These are phyloP conservation scores for Halcyon senegalensis DNA, from an alignment of 2,113 vertebrate genomes.

Conservation along the genomic window DNA sequence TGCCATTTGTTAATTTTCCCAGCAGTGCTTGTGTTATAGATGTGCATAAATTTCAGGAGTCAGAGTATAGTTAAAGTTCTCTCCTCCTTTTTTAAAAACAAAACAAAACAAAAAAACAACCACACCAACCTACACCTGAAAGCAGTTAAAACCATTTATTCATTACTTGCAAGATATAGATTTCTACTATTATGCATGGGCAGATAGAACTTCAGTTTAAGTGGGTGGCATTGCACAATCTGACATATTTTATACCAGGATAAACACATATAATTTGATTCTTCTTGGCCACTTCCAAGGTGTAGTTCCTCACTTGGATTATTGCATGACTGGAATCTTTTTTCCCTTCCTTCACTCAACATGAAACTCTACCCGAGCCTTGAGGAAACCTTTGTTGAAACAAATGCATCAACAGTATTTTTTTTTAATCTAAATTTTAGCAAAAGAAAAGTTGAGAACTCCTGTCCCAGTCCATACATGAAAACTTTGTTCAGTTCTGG, in stretches of 20 bases:
- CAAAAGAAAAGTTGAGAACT: constrained; percentile 15
- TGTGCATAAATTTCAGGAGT: background rate
- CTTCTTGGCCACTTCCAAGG: background rate
- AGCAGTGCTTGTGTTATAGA: background rate
- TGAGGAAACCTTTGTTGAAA: background rate
- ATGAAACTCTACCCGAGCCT: background rate
- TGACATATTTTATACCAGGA: background rate
- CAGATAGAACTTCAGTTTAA: background rate
- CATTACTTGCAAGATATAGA: background rate
- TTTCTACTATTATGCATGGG: background rate
- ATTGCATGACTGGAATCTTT: background rate
- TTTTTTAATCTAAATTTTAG: background rate
- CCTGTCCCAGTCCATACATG: background rate
- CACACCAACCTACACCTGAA: background rate
- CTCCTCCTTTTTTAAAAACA: background rate
- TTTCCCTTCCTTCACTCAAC: background rate
- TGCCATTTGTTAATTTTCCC: background rate
- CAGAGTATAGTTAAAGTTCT: background rate
- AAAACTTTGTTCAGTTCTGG: constrained; percentile 7
- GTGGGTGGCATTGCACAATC: background rate
- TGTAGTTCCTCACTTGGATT: background rate
- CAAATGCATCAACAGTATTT: background rate
- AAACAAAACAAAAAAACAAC: background rate
- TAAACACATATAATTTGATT: background rate
- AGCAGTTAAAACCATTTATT: background rate